phyloP scores from a whole-genome alignment of 1,140 invertebrate species.

The Thaumetopoea pityocampa region DNA sequence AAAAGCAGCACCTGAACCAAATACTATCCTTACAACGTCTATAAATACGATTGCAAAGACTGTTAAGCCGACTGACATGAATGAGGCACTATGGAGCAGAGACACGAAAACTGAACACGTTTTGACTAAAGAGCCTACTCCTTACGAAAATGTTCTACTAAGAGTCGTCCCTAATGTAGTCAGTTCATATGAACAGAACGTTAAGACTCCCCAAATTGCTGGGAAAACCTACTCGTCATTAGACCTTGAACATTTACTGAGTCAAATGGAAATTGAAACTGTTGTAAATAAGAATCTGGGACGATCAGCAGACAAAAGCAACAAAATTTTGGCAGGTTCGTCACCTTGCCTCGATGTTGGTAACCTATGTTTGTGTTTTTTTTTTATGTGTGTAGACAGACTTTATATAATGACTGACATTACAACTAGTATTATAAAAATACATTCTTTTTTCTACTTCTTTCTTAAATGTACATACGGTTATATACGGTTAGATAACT shows the following conservation, averaged over 20 bases:
- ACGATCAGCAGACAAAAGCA: slow-evolving; percentile 56
- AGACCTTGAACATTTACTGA: slow-evolving; percentile 56
- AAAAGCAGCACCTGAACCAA: too few relatives aligned
- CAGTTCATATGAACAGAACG: slow-evolving; percentile 19
- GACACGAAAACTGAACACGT: slow-evolving; percentile 32
- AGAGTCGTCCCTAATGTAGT: slow-evolving; percentile 34
- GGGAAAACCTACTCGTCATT: slow-evolving; percentile 48
- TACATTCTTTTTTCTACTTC: too few relatives aligned
- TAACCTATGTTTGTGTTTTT: not conserved
- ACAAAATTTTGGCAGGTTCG: slow-evolving; percentile 53
- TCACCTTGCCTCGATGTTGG: slow-evolving; percentile 44
- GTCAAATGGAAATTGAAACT: slow-evolving; percentile 60
- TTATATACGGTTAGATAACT: too few relatives aligned
- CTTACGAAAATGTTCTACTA: slow-evolving; percentile 53
- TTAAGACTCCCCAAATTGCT: slow-evolving; percentile 25
- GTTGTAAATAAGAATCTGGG: slow-evolving; percentile 65
- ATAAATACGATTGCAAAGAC: slow-evolving; percentile 35
- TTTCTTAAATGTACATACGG: too few relatives aligned
- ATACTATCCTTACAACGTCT: too few relatives aligned
- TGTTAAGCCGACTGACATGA: slow-evolving; percentile 22
- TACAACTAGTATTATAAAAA: too few relatives aligned
- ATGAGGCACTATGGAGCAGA: slow-evolving; percentile 24
- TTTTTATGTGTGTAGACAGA: slow-evolving; percentile 7
- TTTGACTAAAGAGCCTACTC: slow-evolving; percentile 45
- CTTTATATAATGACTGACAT: slow-evolving; percentile 14